phyloP scores from a whole-genome alignment of 2,888 invertebrate species.

The Hofmannophila pseudospretella region DNA sequence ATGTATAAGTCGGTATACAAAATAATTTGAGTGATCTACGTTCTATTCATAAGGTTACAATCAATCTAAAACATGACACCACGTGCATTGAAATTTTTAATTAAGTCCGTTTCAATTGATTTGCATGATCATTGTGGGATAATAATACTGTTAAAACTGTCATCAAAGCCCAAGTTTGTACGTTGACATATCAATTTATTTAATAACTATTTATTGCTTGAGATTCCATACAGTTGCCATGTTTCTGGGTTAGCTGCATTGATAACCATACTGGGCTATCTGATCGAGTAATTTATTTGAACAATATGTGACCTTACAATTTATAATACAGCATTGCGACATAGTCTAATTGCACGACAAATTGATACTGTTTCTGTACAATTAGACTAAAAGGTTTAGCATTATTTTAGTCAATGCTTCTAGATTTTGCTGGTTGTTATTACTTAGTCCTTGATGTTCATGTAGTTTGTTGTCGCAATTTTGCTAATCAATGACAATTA shows the following conservation, averaged over 20 bases:
- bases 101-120: no score
- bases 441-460: no score
- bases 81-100: no score
- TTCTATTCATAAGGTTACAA: no score
- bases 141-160: slow-evolving; percentile 6
- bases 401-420: no score
- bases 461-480: neutral
- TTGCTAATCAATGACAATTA: slow-evolving; percentile 3
- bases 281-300: slow-evolving; percentile 20
- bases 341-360: slow-evolving; percentile 17
- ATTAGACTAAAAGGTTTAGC: neutral
- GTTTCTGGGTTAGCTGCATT: slow-evolving; percentile 14
- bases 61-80: no score
- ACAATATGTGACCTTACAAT: slow-evolving; percentile 14
- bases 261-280: slow-evolving; percentile 24
- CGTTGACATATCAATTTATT: slow-evolving; percentile 10
- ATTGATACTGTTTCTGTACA: slow-evolving; percentile 6
- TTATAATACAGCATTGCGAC: slow-evolving; percentile 1
- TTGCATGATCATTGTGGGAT: no score
- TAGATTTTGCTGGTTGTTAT: no score
- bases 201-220: slow-evolving; percentile 1
- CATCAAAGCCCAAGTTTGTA: slow-evolving; percentile 2
- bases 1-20: no score
- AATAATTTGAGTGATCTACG: no score
- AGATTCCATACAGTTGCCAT: slow-evolving; percentile 1